These are phyloP conservation scores for Scaptomyza tumidula DNA, from an alignment of 2,888 invertebrate species.

Conservation along the genomic window DNA sequence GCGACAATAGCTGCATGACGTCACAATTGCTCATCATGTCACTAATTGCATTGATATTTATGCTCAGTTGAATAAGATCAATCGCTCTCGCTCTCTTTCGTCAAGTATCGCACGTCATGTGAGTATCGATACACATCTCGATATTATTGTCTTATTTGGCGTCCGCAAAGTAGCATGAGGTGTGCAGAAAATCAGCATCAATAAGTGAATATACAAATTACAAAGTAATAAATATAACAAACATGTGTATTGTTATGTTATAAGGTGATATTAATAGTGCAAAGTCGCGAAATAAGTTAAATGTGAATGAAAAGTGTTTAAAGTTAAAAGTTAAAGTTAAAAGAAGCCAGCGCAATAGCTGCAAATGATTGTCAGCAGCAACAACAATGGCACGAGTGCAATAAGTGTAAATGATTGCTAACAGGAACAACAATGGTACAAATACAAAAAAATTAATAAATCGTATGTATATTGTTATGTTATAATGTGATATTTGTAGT, in stretches of 20 bases:
- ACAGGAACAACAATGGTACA: too few relatives aligned
- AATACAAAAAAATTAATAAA: too few relatives aligned
- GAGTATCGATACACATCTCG: constrained; percentile 2
- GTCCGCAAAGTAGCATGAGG: not conserved
- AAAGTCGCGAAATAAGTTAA: not conserved
- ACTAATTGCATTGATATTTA: not conserved
- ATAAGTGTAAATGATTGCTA: too few relatives aligned
- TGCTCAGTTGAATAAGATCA: not conserved
- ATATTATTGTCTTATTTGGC: constrained; percentile 11
- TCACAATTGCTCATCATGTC: constrained; percentile 6
- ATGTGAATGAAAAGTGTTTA: too few relatives aligned
- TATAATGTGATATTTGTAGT: not conserved
- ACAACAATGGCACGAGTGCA: too few relatives aligned
- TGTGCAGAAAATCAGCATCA: not conserved
- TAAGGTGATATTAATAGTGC: not conserved
- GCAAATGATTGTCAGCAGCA: too few relatives aligned
- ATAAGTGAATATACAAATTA: not conserved
- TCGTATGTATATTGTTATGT: not conserved
- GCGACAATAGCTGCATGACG: constrained; percentile 7
- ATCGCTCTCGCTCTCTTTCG: not conserved
- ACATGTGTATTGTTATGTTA: not conserved
- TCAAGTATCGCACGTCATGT: not conserved
- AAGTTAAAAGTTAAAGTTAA: too few relatives aligned
- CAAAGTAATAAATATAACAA: too few relatives aligned
- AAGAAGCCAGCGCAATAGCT: too few relatives aligned